These are phyloP conservation scores for Andrena fulva DNA, from an alignment of 2,888 invertebrate species.

Conservation along the genomic window DNA sequence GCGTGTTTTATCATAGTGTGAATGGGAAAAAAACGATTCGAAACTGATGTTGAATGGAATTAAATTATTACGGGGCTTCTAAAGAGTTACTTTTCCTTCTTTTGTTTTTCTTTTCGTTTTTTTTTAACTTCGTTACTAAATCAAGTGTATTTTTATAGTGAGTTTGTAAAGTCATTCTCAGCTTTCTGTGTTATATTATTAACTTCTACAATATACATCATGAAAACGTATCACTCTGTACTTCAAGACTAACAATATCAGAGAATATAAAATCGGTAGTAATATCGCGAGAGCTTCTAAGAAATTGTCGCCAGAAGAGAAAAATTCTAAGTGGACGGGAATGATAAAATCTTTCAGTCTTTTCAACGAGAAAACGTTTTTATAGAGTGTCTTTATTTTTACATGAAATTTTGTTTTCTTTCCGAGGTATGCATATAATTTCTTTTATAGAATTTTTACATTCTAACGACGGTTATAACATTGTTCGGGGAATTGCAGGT, in stretches of 20 bases:
- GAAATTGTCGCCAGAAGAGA: conserved; percentile 8
- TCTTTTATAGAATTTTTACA: conserved; percentile 44
- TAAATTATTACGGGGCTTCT: conserved; percentile 77
- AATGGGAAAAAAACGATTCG: conserved; percentile 61
- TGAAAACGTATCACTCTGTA: conserved; percentile 47
- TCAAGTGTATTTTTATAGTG: conserved; percentile 41
- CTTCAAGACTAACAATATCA: neutral
- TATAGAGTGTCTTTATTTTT: conserved; percentile 28
- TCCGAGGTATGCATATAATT: conserved; percentile 26
- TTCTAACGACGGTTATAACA: conserved; percentile 28
- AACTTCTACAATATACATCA: conserved; percentile 22
- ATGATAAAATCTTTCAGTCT: neutral
- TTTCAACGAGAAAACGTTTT: conserved; percentile 5
- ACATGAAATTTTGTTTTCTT: conserved; percentile 20
- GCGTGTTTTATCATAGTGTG: conserved; percentile 76
- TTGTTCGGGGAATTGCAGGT: conserved; percentile 41
- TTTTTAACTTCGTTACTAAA: conserved; percentile 41
- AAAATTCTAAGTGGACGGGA: conserved; percentile 3
- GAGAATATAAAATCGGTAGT: neutral
- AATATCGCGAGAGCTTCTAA: neutral
- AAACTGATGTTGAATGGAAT: conserved; percentile 62
- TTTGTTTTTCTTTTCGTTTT: conserved; percentile 47
- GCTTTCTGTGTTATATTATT: conserved; percentile 18
- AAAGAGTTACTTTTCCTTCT: conserved; percentile 63
- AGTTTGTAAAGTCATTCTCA: conserved; percentile 30